Evolutionary conservation across 2,888 invertebrate species (phyloP), one percentile per base, ranked within the genome.

Genomic region (Mythimna ferrago): DNA sequence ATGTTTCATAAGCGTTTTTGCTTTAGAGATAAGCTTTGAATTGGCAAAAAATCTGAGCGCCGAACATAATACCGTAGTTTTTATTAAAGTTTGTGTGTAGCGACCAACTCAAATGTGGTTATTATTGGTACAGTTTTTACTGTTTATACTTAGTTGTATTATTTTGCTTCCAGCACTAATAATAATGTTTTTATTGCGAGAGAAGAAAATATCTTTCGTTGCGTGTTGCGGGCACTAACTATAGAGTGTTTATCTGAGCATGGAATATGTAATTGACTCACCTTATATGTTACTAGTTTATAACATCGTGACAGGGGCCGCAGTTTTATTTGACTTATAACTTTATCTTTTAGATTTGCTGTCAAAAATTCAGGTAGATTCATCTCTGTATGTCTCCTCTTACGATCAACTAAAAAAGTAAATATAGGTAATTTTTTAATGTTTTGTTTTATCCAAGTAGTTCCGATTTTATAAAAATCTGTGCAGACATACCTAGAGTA

Each of bases 251-350:
- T 51, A 53, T 53, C 2, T 53, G 9, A 53, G 3, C 9, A 53
- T 7, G 9, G 0, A 6, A 51, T 19, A 51, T 51, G 16, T 48
- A 32, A 19, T 32, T 10, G n/a, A 72, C 54, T 63, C 76, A 91
- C 92, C 84, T 91, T 91, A 57, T 89, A 91, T 6, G 92, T 92
- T 5, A 91, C 90, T 66, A 91, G 65, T 71, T 90, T 79, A 67
- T 88, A 84, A 71, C 87, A 65, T 64, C 78, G 78, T 88, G 83
- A 90, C 48, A 97, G 91, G 0, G 97, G 89, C 0, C 97, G 97
- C 38, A 98, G 89, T 51, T 94, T 92, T 66, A 98, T 94, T 73
- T 96, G 95, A 16, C 96, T 94, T 54, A 98, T 96, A 14, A 98
- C 89, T 91, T 97, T 97, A 60, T 97, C 97, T 21, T 88, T 92